Conservation (phyloP, 2,888 invertebrate species). For the Eristalis tenax region DNA sequence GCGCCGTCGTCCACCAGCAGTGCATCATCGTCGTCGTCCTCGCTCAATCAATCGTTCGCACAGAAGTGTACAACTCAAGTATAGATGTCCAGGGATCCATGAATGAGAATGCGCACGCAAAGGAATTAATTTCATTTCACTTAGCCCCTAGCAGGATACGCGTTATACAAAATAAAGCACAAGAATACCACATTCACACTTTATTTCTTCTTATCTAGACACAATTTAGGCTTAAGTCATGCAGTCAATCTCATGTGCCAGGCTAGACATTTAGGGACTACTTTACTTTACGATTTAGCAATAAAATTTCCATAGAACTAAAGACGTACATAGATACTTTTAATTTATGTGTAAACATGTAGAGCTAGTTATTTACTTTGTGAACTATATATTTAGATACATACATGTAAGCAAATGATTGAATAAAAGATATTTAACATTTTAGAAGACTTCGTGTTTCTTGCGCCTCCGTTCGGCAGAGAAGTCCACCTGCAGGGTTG, state of each 20-base stretch:
- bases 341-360: conserved; percentile 13
- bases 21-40: conserved; percentile 73
- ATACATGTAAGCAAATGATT: conserved; percentile 1
- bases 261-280: conserved; percentile 6
- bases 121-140: conserved; percentile 51
- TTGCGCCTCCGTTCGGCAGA: neutral
- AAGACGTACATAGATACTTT: conserved; percentile 19
- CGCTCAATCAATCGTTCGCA: conserved; percentile 78
- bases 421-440: neutral
- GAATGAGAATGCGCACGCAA: neutral
- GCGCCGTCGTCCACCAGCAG: conserved; percentile 70
- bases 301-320: conserved; percentile 62
- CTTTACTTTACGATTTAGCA: conserved; percentile 10
- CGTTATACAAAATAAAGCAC: conserved; percentile 43
- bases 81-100: conserved; percentile 1
- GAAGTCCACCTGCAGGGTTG: neutral
- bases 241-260: conserved; percentile 10
- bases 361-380: conserved; percentile 8
- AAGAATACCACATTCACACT: neutral
- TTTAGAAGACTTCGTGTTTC: neutral
- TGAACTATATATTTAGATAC: conserved; percentile 19
- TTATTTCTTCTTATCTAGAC: neutral
- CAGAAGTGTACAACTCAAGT: conserved; percentile 79
- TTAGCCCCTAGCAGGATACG: conserved; percentile 47
- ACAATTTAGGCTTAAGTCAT: conserved; percentile 8